A percentile compares a stretch with the other conserved stretches of the same genome.
Conservation (phyloP, 1,140 invertebrate genomes). For the Drosophila grimshawi region DNA sequence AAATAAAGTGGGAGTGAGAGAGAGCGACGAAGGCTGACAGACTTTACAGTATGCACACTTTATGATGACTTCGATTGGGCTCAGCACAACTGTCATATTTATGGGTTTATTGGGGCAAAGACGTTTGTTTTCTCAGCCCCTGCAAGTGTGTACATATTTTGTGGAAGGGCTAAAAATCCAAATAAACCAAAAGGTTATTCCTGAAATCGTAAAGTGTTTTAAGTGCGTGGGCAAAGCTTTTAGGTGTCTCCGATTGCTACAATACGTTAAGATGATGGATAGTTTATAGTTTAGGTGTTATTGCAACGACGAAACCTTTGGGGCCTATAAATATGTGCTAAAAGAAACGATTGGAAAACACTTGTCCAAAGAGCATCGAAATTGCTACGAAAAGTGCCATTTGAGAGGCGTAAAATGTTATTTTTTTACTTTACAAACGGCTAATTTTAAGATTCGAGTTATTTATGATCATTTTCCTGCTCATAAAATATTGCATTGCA, state of each 20-base stretch:
- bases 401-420: background rate
- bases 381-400: background rate
- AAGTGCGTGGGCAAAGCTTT: conserved; percentile 36
- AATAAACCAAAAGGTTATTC: conserved; percentile 8
- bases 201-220: conserved; percentile 23
- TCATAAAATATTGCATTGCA: background rate
- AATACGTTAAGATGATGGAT: conserved; percentile 1
- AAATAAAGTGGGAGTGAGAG: background rate
- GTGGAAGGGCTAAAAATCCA: conserved; percentile 9
- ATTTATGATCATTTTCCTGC: background rate
- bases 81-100: conserved; percentile 52
- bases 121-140: conserved; percentile 34
- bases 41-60: conserved; percentile 17
- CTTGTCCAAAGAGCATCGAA: background rate
- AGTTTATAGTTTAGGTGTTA: background rate
- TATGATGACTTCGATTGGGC: conserved; percentile 51
- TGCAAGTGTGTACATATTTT: background rate
- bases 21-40: background rate
- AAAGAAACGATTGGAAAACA: conserved; percentile 2
- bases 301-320: background rate
- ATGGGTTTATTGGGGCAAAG: conserved; percentile 64
- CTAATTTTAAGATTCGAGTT: background rate
- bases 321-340: conserved; percentile 13
- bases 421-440: background rate
- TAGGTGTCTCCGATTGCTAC: conserved; percentile 14